Conservation (phyloP, 2,888 invertebrate species). For the Pelosia muscerda region DNA sequence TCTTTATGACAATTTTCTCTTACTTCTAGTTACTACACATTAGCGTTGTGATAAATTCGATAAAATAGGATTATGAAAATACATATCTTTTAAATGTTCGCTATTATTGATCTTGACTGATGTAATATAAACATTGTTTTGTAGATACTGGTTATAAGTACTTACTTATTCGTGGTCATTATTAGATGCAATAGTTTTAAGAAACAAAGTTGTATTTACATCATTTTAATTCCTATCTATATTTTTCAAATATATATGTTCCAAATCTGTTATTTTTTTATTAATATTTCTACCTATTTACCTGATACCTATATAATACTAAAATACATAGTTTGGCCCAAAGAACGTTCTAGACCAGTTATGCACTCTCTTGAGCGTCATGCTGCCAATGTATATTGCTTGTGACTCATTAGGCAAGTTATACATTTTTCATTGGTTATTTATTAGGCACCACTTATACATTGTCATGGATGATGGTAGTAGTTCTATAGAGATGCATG, state of each 20-base stretch:
- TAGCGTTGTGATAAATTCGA: slow-evolving; percentile 52
- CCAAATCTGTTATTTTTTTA: slow-evolving; percentile 53
- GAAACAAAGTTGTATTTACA: slow-evolving; percentile 47
- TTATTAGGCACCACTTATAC: slow-evolving; percentile 11
- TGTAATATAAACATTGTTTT: slow-evolving; percentile 47
- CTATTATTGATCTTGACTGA: slow-evolving; percentile 28
- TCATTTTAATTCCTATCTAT: slow-evolving; percentile 33
- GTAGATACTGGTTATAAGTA: slow-evolving; percentile 44
- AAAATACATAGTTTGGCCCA: slow-evolving; percentile 34
- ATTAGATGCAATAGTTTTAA: slow-evolving; percentile 42
- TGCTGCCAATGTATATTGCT: slow-evolving; percentile 37
- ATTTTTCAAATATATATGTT: slow-evolving; percentile 48
- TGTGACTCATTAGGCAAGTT: slow-evolving; percentile 48
- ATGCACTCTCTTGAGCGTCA: slow-evolving; percentile 44
- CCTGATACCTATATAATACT: slow-evolving; percentile 46
- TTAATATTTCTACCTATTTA: slow-evolving; percentile 49
- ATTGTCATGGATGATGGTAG: slow-evolving; percentile 25
- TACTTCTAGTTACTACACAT: slow-evolving; percentile 63
- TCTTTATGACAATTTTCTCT: slow-evolving; percentile 75
- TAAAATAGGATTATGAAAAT: slow-evolving; percentile 34
- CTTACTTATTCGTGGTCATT: slow-evolving; percentile 42
- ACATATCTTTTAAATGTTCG: slow-evolving; percentile 21
- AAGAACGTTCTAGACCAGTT: slow-evolving; percentile 75
- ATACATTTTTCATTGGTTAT: slow-evolving; percentile 8
- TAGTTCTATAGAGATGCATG: slow-evolving; percentile 35